Evolutionary conservation across 2,113 vertebrate genomes (phyloP), one percentile per base, ranked within the genome.

Genomic region (Orycteropus afer): DNA sequence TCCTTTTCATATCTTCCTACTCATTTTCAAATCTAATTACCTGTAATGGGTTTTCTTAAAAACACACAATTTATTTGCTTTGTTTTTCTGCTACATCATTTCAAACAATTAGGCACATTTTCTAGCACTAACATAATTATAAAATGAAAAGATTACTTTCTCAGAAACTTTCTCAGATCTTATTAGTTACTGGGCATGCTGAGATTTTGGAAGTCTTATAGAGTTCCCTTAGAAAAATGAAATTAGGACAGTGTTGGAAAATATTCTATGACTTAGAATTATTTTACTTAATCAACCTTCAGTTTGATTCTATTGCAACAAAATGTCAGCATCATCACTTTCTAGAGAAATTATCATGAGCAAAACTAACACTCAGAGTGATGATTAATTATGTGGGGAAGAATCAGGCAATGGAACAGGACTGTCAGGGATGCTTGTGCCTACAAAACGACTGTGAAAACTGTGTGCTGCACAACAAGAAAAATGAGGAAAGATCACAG

Each of bases 11-110:
- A 87, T 85, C 53, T 91, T 90, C 32, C 71, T 89, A 76, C 40
- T 93, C 57, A 51, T 40, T 89, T 97, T 95, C 47, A 96, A 85
- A 83, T 93, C 57, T 95, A 95, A 96, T 95, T 90, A 93, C 40
- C 34, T 84, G 37, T 63, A 93, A 90, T 83, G 65, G 67, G 32
- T 32, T 91, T 94, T 97, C 81, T 89, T 93, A 84, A 92, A 77
- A 97, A 90, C 51, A 93, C 95, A 78, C 9, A 80, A 49, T 87
- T 65, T 95, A 73, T 87, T 96, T 90, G 40, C 77, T 94, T 93
- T 73, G 32, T 88, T 91, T 94, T 53, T 85, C 29, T 92, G 69
- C 37, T 76, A 89, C 23, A 71, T 88, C 34, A 86, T 90, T 95
- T 92, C 47, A n/a, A 91, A 84, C 81, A 95, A 73, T 85, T 61